Base-by-base conservation (phyloP, 2,113 vertebrate species). In the Sinocyclocheilus grahami region DNA sequence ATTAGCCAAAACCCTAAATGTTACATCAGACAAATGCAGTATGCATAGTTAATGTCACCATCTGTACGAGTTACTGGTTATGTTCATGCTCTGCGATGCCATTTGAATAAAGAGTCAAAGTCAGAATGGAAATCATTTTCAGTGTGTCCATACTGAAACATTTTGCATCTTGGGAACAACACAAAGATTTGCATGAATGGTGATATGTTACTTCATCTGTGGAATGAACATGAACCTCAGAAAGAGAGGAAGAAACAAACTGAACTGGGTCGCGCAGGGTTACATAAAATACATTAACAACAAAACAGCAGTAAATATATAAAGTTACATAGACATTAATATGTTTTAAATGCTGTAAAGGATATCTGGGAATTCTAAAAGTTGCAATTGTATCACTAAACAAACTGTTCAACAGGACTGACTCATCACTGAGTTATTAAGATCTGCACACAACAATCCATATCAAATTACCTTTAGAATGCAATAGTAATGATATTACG, bases 131-230 rank as follows among this genome's bases (percentile, higher is more conserved):
- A 75, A 75, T 75, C 20, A 74, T 39, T 46, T 1, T 42, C 71
- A 13, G 33, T 74, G 39, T 7, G 20, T 74, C 20, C 18, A 42
- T 10, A 46, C 4, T 5, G 11, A 74, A 22, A 74, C 20, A 74
- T 74, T 74, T 74, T 74, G 71, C 39, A 74, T 74, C 20, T 42
- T 74, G 39, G n/a, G 42, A 74, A 74, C 20, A 74, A 46, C 39
- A 46, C 71, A 14, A 12, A 1, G 42, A 12, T 75, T 75, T 75
- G 72, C 71, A 46, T 46, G 10, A 74, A 39, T 42, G 71, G 20
- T 46, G 33, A 74, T n/a, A n/a, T n/a, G 5, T n/a, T 1, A 74
- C 67, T 69, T 69, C 14, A 0, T 69, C 30, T 22, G 67, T 71
- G 16, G 18, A 42, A 63, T 13, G n/a, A 13, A 27, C 62, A 58